A percentile compares a stretch with the other conserved stretches of the same genome.
Evolutionary conservation across 2,113 vertebrate genomes (phyloP).

Genomic region (Strigops habroptila): DNA sequence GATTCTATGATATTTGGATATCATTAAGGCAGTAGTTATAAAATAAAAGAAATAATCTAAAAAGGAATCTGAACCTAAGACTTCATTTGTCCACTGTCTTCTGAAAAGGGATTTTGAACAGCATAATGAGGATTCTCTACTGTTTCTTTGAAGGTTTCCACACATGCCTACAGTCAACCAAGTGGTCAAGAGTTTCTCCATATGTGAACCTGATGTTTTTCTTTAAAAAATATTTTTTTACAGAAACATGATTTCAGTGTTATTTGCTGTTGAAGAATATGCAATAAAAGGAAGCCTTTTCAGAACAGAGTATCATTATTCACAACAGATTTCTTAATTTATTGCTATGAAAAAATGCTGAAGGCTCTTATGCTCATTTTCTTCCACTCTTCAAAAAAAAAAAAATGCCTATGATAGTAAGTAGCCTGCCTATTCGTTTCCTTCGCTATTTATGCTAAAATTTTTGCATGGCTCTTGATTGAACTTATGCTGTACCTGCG

Average conservation of each 20-base stretch:
- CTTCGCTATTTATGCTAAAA: neutral
- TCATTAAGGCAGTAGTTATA: neutral
- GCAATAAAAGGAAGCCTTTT: neutral
- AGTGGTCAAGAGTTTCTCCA: neutral
- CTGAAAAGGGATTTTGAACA: neutral
- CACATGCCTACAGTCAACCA: neutral
- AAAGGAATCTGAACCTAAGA: neutral
- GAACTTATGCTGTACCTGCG: neutral
- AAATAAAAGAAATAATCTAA: neutral
- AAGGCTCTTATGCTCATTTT: neutral
- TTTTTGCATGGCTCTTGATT: neutral
- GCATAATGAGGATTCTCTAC: neutral
- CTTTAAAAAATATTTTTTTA: neutral
- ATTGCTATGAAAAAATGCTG: neutral
- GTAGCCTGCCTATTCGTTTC: neutral
- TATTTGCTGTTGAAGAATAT: neutral
- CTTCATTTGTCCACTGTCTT: neutral
- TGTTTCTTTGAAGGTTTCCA: neutral
- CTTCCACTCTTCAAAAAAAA: neutral
- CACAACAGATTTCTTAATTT: neutral
- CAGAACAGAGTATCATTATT: neutral
- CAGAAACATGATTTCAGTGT: neutral
- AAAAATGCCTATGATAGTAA: neutral
- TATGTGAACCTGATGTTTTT: neutral
- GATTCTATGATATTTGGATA: neutral